A percentile compares a stretch with the other conserved stretches of the same genome.
phyloP scores from a whole-genome alignment of 2,888 invertebrate species.

The Tillus elongatus region DNA sequence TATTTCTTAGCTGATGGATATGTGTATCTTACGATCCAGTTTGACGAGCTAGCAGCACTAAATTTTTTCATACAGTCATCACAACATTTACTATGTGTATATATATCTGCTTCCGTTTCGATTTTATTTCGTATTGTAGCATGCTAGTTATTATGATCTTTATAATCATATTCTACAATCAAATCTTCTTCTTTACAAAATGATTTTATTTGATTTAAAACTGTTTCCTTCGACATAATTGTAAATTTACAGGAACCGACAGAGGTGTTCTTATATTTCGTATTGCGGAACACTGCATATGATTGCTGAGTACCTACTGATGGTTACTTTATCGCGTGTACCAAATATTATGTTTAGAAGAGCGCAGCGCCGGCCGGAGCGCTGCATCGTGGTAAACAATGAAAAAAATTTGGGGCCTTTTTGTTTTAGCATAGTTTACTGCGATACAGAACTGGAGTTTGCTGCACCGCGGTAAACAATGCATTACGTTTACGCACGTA shows the following conservation, averaged over 20 bases:
- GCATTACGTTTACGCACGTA: no score
- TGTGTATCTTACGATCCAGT: constrained; percentile 4
- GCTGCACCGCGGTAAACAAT: no score
- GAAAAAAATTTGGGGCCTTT: no score
- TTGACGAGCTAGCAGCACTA: constrained; percentile 1
- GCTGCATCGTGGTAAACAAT: no score
- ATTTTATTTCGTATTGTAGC: constrained; percentile 4
- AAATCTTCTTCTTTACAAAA: constrained; percentile 6
- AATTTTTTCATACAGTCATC: neutral
- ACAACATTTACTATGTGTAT: neutral
- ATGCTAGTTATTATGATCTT: constrained; percentile 5
- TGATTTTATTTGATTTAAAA: constrained; percentile 4
- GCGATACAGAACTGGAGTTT: no score
- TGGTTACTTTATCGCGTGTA: no score
- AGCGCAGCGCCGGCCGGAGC: no score
- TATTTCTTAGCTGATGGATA: constrained; percentile 9
- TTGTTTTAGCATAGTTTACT: no score
- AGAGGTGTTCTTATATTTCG: constrained; percentile 1
- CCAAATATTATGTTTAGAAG: no score
- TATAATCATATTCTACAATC: constrained; percentile 5
- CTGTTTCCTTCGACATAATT: constrained; percentile 1
- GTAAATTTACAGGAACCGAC: neutral
- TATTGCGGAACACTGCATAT: no score
- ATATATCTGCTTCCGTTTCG: neutral
- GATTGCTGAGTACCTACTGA: no score